Percentiles rank a stretch among this genome's conserved stretches.
Conservation (phyloP, 2,797 vertebrate genomes). For the Coregonus suidteri region DNA sequence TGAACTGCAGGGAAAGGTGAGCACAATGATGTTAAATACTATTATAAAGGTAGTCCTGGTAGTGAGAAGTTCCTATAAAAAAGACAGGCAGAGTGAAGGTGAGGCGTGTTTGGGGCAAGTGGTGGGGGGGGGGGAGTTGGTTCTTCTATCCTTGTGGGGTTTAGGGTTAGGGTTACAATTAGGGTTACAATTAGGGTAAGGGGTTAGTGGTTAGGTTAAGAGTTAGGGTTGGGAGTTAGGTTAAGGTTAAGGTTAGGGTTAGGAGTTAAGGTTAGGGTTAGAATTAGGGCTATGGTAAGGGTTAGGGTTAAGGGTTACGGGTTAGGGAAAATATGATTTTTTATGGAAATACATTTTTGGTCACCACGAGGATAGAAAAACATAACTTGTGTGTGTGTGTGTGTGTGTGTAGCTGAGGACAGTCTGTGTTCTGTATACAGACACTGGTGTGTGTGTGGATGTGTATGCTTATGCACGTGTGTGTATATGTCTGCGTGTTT, state of each 20-base stretch:
- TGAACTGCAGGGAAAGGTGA: neutral
- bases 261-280: too few relatives aligned
- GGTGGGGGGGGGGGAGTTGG: constrained; percentile 33
- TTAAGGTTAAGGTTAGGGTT: too few relatives aligned
- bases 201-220: too few relatives aligned
- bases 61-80: neutral
- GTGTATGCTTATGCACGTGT: neutral
- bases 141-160: constrained; percentile 41
- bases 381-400: constrained; percentile 10
- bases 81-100: neutral
- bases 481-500: neutral
- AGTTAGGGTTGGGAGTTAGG: too few relatives aligned
- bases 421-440: neutral
- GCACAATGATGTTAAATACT: neutral
- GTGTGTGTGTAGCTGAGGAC: constrained; percentile 43
- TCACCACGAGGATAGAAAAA: too few relatives aligned
- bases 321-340: too few relatives aligned
- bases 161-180: constrained; percentile 8
- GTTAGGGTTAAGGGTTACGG: too few relatives aligned
- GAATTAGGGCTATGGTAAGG: too few relatives aligned
- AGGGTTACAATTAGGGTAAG: too few relatives aligned
- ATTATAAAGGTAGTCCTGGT: neutral
- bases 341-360: too few relatives aligned
- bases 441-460: constrained; percentile 12
- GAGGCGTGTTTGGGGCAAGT: neutral